Base-by-base conservation (phyloP, 2,797 vertebrate species). In the Mus minutoides region DNA sequence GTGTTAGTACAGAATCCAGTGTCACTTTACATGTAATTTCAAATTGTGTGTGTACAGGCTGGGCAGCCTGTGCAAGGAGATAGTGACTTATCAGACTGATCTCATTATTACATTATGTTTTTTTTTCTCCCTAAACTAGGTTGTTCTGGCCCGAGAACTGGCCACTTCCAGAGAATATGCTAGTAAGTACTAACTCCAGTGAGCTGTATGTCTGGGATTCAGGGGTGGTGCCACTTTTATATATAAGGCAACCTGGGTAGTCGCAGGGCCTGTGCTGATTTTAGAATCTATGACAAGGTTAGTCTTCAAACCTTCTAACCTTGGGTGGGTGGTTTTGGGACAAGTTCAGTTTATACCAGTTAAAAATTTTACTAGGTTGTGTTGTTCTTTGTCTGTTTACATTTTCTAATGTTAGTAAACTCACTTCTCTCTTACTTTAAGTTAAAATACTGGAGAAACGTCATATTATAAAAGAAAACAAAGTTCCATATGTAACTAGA, bases 381-480 rank as follows among this genome's bases (percentile, higher is more conserved):
- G n/a, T 37, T 37, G 69, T 71, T 37, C 6, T 37, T 71, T 37
- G 34, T 69, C 78, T 94, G 64, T 69, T 78, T 94, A 87, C 71
- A 62, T 85, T 85, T 96, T 90, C 78, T 58, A 91, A 71, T 91
- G 21, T 73, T 71, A 80, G 95, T 97, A 84, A 84, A 89, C 95
- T 34, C 31, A 91, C 37, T 90, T 98, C 31, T 98, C 21, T 97
- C 94, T 96, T 87, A 98, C 85, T 96, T 83, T 64, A 98, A 99
- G 99, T 99, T 99, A 99, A 99, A 99, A 99, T 99, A 98, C 99
- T 99, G 98, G 99, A 99, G 98, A 99, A 99, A 91, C 99, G 99
- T 96, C 99, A 99, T 98, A 99, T 99, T 98, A 99, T 99, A 98
- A 99, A 99, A 99, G 99, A 99, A 98, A 99, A 99, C 98, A 99